Conservation (phyloP, 2,113 vertebrate genomes). For the Verasper variegatus region DNA sequence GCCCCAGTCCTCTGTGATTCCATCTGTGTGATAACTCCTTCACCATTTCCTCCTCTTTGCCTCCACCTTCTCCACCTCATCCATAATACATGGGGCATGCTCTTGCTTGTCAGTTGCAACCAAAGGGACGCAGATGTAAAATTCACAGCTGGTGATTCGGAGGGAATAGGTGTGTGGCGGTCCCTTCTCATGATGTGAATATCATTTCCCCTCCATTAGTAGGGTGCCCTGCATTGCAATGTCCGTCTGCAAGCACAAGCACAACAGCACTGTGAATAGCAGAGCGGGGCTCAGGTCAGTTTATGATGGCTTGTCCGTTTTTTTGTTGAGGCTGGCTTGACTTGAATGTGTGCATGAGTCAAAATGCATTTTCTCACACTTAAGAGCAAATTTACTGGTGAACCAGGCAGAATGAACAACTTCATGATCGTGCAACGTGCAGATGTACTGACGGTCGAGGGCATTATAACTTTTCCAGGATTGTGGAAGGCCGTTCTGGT, state of each 20-base stretch:
- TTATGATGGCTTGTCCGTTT: constrained; percentile 9
- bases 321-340: neutral
- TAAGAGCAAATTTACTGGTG: neutral
- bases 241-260: neutral
- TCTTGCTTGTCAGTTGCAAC: constrained; percentile 19
- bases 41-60: constrained; percentile 11
- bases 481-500: constrained; percentile 1
- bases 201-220: constrained; percentile 40
- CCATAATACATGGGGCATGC: constrained; percentile 50
- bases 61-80: constrained; percentile 47
- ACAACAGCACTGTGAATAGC: neutral
- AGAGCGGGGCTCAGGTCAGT: neutral
- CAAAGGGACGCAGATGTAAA: constrained; percentile 38
- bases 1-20: neutral
- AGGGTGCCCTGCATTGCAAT: neutral
- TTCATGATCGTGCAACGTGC: constrained; percentile 33
- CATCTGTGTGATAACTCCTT: constrained; percentile 47
- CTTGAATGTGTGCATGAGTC: neutral
- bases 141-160: constrained; percentile 45
- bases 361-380: neutral
- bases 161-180: constrained; percentile 26
- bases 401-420: neutral
- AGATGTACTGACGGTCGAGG: neutral
- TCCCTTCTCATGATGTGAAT: constrained; percentile 37
- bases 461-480: neutral